Conservation (phyloP, 2,888 invertebrate genomes). For the Pemphredon lugubris region DNA sequence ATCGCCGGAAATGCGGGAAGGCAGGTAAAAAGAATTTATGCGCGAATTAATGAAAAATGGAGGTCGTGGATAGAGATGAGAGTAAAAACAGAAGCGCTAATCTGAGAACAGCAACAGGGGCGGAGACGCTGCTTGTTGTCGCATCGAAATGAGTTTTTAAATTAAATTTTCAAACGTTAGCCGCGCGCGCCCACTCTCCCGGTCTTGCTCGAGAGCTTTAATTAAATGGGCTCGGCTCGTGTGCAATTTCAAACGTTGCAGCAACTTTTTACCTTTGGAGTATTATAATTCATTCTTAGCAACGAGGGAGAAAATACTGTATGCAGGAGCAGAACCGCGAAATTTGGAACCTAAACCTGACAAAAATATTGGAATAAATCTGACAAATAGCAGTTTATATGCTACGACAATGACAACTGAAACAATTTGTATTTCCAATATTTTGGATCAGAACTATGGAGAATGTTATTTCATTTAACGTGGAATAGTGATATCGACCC, state of each 20-base stretch:
- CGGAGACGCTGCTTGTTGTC: constrained; percentile 19
- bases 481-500: no score
- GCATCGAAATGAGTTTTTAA: constrained; percentile 65
- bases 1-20: no score
- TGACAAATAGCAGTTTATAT: no score
- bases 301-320: no score
- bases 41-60: constrained; percentile 30
- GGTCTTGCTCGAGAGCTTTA: constrained; percentile 42
- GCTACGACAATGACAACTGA: no score
- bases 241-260: background rate
- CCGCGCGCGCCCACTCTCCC: constrained; percentile 14
- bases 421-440: no score
- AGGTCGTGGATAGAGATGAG: background rate
- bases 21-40: constrained; percentile 31
- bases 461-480: no score
- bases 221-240: constrained; percentile 45
- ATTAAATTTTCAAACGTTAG: constrained; percentile 60
- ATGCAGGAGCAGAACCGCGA: background rate
- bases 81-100: constrained; percentile 35
- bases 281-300: background rate
- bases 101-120: constrained; percentile 27
- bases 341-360: no score
- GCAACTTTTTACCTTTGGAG: background rate
- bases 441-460: no score
- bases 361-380: no score